These are phyloP conservation scores for Anoplius nigerrimus DNA, from an alignment of 2,888 invertebrate genomes.

Conservation along the genomic window DNA sequence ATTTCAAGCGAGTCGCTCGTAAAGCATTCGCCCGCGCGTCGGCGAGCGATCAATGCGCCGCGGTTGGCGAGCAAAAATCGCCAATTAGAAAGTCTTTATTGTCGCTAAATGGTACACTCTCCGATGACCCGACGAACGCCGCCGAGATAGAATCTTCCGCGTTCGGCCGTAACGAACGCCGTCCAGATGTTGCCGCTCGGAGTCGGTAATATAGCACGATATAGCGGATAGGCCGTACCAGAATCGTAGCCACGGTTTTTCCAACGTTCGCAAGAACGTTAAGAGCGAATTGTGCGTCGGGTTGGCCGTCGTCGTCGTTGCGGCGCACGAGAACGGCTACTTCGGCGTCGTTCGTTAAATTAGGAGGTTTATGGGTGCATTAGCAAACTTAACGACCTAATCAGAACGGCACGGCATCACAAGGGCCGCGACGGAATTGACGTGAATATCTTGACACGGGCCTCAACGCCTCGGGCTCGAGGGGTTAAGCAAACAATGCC, in stretches of 20 bases:
- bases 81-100: too few relatives aligned
- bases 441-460: constrained; percentile 59
- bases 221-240: background rate
- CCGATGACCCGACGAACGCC: too few relatives aligned
- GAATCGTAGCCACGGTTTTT: constrained; percentile 2
- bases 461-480: constrained; percentile 60
- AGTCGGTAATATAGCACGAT: too few relatives aligned
- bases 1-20: too few relatives aligned
- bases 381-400: constrained; percentile 72
- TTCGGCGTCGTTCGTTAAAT: constrained; percentile 64
- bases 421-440: constrained; percentile 53
- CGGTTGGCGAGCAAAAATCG: too few relatives aligned
- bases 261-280: constrained; percentile 2
- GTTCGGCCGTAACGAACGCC: too few relatives aligned
- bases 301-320: background rate
- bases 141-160: too few relatives aligned
- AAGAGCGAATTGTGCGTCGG: constrained; percentile 9
- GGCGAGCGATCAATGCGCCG: too few relatives aligned
- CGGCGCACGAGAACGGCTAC: constrained; percentile 7
- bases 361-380: constrained; percentile 62
- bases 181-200: too few relatives aligned
- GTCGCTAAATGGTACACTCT: too few relatives aligned
- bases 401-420: constrained; percentile 63
- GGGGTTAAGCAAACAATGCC: constrained; percentile 48
- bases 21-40: too few relatives aligned